Percentiles rank a stretch among this genome's conserved stretches.
These are phyloP conservation scores for Malaclemys terrapin DNA, from an alignment of 2,113 vertebrate species.

Conservation along the genomic window DNA sequence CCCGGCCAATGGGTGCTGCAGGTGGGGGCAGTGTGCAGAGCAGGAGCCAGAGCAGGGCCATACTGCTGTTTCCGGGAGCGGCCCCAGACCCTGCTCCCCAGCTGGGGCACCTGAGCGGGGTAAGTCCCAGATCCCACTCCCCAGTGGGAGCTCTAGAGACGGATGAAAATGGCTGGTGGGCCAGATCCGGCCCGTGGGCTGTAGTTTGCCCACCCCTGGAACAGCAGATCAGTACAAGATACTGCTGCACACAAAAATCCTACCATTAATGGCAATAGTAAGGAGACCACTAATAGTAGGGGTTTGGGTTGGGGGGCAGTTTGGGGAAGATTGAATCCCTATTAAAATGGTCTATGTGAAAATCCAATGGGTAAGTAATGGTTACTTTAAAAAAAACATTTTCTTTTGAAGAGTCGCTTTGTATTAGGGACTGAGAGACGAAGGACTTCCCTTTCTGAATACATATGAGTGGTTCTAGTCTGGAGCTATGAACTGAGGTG, in stretches of 20 bases:
- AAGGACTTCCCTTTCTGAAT: neutral
- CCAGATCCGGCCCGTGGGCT: too few relatives aligned
- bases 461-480: neutral
- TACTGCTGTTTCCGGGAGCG: too few relatives aligned
- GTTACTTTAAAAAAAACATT: fast-evolving
- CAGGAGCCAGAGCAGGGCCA: too few relatives aligned
- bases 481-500: fast-evolving
- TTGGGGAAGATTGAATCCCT: fast-evolving
- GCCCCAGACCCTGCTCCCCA: too few relatives aligned
- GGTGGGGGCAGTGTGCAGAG: too few relatives aligned
- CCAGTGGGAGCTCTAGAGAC: too few relatives aligned
- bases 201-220: neutral
- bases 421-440: neutral
- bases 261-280: neutral
- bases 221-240: fast-evolving
- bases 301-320: fast-evolving
- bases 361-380: neutral
- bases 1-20: too few relatives aligned
- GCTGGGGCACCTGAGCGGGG: too few relatives aligned
- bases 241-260: neutral
- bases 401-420: neutral
- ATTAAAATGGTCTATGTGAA: neutral
- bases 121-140: too few relatives aligned
- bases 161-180: too few relatives aligned
- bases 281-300: neutral